Percentiles rank a stretch among this genome's conserved stretches.
phyloP scores from a whole-genome alignment of 2,888 invertebrate genomes.

The Tipula confusa region DNA sequence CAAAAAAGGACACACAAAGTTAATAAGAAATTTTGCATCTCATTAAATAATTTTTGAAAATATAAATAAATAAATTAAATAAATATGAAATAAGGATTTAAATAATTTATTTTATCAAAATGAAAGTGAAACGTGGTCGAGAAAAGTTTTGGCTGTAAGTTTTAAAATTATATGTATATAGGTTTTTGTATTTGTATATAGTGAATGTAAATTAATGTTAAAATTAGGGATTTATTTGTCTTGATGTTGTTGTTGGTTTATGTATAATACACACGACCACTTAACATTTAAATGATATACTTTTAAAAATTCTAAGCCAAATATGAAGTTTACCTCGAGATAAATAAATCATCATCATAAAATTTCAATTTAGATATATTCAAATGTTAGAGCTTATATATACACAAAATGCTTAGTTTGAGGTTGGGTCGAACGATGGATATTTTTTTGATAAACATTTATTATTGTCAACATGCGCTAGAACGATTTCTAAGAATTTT shows the following conservation, averaged over 20 bases:
- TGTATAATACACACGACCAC: not conserved
- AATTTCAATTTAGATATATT: not conserved
- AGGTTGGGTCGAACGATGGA: not conserved
- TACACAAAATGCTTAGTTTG: not conserved
- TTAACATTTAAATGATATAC: not conserved
- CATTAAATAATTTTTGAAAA: slow-evolving; percentile 1
- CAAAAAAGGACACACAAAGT: not conserved
- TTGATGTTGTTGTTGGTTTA: not conserved
- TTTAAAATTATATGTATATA: not conserved
- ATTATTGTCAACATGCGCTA: not conserved
- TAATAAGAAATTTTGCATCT: slow-evolving; percentile 25
- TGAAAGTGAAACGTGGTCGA: not conserved
- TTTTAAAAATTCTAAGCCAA: not conserved
- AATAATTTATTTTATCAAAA: not conserved
- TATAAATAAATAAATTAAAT: no score
- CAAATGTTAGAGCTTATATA: no score
- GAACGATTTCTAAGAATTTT: not conserved
- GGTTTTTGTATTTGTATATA: not conserved
- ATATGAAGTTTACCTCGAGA: no score
- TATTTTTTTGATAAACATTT: not conserved
- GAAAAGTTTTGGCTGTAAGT: not conserved
- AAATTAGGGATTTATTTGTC: not conserved
- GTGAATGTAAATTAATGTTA: not conserved
- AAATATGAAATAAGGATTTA: not conserved
- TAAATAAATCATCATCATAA: not conserved